Conservation (phyloP, 2,113 vertebrate genomes). For the Nansenia antarctica region DNA sequence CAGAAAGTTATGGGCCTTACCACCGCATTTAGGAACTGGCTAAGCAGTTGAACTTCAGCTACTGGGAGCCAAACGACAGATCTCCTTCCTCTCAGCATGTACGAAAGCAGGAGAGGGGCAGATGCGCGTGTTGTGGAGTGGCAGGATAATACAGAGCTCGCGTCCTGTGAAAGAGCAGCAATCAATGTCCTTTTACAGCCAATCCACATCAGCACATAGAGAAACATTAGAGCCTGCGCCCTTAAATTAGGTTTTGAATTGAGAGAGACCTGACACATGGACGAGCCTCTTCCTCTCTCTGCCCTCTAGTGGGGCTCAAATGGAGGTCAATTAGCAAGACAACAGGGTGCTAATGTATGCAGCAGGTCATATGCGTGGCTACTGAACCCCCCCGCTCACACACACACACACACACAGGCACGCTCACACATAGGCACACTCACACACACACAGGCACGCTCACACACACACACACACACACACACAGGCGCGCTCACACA, state of each 20-base stretch:
- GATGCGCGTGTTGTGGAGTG: conserved; percentile 11
- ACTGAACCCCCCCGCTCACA: conserved; percentile 25
- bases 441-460: too few relatives aligned
- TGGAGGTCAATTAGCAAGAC: conserved; percentile 81
- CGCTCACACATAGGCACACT: too few relatives aligned
- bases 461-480: too few relatives aligned
- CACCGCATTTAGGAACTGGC: too few relatives aligned
- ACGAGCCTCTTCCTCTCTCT: conserved; percentile 78
- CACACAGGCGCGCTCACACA: too few relatives aligned
- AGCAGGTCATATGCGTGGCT: conserved; percentile 42
- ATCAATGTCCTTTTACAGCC: conserved; percentile 43
- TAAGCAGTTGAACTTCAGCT: too few relatives aligned
- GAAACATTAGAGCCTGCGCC: conserved; percentile 65
- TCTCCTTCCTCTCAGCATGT: too few relatives aligned
- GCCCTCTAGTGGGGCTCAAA: conserved; percentile 52
- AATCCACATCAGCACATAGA: conserved; percentile 74
- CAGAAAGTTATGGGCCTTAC: too few relatives aligned
- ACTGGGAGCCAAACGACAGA: too few relatives aligned
- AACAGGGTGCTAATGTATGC: conserved; percentile 77
- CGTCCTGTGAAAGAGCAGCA: conserved; percentile 33
- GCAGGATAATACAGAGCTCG: conserved; percentile 25
- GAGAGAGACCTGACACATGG: conserved; percentile 73
- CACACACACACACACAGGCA: too few relatives aligned
- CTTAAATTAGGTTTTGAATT: conserved; percentile 79
- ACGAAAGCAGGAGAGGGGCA: too few relatives aligned